phyloP scores from a whole-genome alignment of 2,113 vertebrate genomes.

The Mormyrus iriodes region DNA sequence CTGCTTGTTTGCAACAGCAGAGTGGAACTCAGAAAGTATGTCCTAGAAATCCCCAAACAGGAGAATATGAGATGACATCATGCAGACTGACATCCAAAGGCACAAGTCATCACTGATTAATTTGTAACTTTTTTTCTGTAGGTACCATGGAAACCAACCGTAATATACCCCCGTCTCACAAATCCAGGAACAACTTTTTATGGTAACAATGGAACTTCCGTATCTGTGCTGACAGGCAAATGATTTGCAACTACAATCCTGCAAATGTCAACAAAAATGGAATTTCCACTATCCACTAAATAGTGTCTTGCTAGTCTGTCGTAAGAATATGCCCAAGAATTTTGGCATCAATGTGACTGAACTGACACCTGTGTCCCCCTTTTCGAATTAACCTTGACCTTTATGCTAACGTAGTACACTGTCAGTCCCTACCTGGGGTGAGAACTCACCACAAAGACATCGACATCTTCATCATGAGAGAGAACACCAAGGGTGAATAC shows the following conservation, averaged over 20 bases:
- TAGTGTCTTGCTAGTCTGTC: not conserved
- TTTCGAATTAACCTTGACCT: conserved; percentile 59
- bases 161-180: conserved; percentile 75
- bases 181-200: conserved; percentile 81
- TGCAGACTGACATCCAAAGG: not conserved
- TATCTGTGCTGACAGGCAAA: not conserved
- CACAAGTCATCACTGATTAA: not conserved
- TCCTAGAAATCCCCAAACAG: not conserved
- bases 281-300: not conserved
- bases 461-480: conserved; percentile 73
- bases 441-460: conserved; percentile 66
- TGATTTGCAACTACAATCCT: not conserved
- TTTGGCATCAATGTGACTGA: not conserved
- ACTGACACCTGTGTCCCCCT: not conserved
- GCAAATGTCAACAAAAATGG: not conserved
- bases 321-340: not conserved
- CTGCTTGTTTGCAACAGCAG: not conserved
- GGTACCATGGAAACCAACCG: conserved; percentile 90
- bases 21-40: not conserved
- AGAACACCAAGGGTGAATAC: conserved; percentile 81
- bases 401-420: conserved; percentile 77
- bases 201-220: conserved; percentile 52
- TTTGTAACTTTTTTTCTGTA: conserved; percentile 35
- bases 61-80: not conserved
- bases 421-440: conserved; percentile 70